Evolutionary conservation across 2,797 vertebrate species (phyloP).

Genomic region (Ceyx erithaca): DNA sequence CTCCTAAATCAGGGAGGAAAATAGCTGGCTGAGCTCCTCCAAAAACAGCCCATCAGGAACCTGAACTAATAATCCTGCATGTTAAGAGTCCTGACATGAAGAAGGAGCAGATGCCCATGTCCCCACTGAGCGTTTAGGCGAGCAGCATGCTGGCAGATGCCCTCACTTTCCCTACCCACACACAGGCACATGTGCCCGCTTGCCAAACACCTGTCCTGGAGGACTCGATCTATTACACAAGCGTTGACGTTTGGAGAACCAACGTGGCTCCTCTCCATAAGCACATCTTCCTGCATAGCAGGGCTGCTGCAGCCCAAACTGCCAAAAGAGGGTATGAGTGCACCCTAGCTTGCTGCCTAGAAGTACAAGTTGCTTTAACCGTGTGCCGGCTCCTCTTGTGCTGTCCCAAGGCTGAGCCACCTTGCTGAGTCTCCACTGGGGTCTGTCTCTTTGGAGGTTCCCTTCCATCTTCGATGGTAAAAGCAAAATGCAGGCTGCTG

Average conservation of each 20-base stretch:
- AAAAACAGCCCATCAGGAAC: background rate
- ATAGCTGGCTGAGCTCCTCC: background rate
- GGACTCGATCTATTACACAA: background rate
- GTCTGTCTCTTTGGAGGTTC: background rate
- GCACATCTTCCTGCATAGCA: background rate
- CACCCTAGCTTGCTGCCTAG: background rate
- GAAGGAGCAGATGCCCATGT: background rate
- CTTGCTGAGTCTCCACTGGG: background rate
- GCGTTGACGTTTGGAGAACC: background rate
- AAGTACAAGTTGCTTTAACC: rapidly evolving
- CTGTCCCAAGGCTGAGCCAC: background rate
- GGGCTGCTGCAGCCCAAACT: background rate
- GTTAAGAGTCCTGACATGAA: background rate
- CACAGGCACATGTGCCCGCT: background rate
- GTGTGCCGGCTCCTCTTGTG: rapidly evolving
- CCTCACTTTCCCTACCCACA: background rate
- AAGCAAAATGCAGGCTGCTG: background rate
- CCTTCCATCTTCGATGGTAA: rapidly evolving
- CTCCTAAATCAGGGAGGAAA: background rate
- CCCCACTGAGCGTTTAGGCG: background rate
- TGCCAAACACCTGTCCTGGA: background rate
- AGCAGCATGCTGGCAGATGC: background rate
- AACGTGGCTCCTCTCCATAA: background rate
- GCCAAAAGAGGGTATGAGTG: background rate
- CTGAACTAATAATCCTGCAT: background rate